Percentiles rank a stretch among this genome's conserved stretches.
phyloP scores from a whole-genome alignment of 2,113 vertebrate species.

The Pedetes capensis region DNA sequence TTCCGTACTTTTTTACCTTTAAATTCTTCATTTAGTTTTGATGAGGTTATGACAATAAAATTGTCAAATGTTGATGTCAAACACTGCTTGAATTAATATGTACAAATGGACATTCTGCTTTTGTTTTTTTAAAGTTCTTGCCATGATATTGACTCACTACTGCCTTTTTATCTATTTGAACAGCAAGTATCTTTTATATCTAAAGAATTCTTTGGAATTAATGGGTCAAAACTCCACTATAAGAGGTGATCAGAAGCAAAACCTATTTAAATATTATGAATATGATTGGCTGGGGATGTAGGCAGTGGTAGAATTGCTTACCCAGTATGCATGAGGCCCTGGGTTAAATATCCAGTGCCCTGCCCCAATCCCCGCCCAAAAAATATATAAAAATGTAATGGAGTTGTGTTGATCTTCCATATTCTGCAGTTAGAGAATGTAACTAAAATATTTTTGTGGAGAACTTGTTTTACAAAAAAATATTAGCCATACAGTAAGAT shows the following conservation, averaged over 20 bases:
- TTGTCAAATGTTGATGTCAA: background rate
- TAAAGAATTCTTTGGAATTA: background rate
- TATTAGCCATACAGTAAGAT: background rate
- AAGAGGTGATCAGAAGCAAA: background rate
- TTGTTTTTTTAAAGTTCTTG: background rate
- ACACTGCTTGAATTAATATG: background rate
- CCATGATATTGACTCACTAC: background rate
- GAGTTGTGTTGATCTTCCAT: background rate
- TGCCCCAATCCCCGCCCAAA: no score
- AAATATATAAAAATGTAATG: no score
- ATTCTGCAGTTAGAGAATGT: background rate
- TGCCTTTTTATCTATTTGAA: background rate
- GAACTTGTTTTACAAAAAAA: background rate
- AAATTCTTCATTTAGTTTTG: slow-evolving; percentile 10
- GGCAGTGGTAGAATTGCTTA: background rate
- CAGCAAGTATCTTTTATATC: background rate
- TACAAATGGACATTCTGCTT: background rate
- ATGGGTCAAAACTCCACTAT: background rate
- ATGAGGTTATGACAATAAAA: background rate
- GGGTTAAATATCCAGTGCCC: background rate
- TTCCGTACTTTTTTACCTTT: background rate
- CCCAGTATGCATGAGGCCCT: background rate
- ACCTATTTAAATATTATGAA: background rate
- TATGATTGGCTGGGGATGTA: background rate
- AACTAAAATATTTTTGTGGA: background rate